Percentiles rank a stretch among this genome's conserved stretches.
These are phyloP conservation scores for Dipus sagitta DNA, from an alignment of 2,797 vertebrate species.

Conservation along the genomic window DNA sequence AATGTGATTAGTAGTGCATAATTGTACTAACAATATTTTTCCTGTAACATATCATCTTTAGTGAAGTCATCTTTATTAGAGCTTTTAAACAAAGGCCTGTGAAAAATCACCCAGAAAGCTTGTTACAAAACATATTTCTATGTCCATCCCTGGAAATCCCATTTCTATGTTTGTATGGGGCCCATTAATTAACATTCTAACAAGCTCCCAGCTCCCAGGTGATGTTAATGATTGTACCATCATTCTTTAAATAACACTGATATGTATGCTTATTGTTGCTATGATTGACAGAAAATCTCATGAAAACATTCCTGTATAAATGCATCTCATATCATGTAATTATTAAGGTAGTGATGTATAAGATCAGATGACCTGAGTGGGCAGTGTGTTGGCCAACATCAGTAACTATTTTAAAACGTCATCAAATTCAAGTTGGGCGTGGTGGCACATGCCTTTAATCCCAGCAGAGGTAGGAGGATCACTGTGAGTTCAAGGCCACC, in stretches of 20 bases:
- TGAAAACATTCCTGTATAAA: not conserved
- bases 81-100: slow-evolving; percentile 6
- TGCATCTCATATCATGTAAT: not conserved
- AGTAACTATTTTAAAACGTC: not conserved
- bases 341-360: not conserved
- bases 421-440: not conserved
- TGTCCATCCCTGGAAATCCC: not conserved
- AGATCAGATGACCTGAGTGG: not conserved
- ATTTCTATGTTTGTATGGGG: not conserved
- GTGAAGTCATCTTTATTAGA: not conserved
- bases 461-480: too few species aligned
- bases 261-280: not conserved
- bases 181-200: slow-evolving; percentile 36
- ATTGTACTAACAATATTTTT: slow-evolving; percentile 7
- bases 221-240: not conserved
- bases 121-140: not conserved
- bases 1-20: not conserved
- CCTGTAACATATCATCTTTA: not conserved
- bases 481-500: too few species aligned
- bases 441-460: too few species aligned
- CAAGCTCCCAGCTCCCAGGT: not conserved
- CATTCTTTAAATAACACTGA: not conserved
- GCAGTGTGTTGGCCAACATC: not conserved
- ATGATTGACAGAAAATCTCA: not conserved
- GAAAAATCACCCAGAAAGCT: not conserved